Evolutionary conservation across 2,797 vertebrate species (phyloP), one percentile per base, ranked within the genome.

Genomic region (Simalia tracyae): DNA sequence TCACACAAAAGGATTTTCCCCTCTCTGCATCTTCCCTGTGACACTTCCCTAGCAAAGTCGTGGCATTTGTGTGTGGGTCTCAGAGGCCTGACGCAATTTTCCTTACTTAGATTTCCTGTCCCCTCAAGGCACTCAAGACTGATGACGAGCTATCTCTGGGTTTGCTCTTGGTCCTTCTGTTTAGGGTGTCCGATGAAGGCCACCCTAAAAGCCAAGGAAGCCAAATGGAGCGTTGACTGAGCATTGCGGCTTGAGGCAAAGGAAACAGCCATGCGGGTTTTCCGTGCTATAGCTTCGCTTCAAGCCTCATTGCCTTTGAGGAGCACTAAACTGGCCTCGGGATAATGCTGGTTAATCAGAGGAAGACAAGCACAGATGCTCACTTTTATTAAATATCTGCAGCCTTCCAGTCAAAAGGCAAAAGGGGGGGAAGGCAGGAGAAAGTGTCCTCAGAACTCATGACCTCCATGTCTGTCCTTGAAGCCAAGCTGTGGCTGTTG

Each of bases 351-450:
- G 96, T 61, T 96, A 94, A 96, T 96, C 95, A 87, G 91, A 96
- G 94, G 85, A 92, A 94, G 89, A 86, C 92, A 95, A 93, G 89
- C 93, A 94, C 95, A 97, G 97, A 96, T 95, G 93, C 89, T 97
- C 91, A 88, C 94, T 97, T 96, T 97, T 97, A 95, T 96, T 97
- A 97, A 96, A 93, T 95, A 97, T 96, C 95, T 96, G 88, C 64
- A 96, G 91, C 72, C 61, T 87, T 92, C 50, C 0, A 14, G 92
- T 95, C 68, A 63, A 87, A 92, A 66, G 42, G 28, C 84, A 93
- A 92, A 84, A 85, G 90, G 46, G 92, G 86, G 63, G 72, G 94
- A 90, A 17, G 61, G 17, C 93, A 72, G 46, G 86, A 84, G 87
- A 94, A 93, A 46, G 90, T 90, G 93, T 92, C 61, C 9, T 91